A percentile compares a stretch with the other conserved stretches of the same genome.
Conservation (phyloP, 2,797 vertebrate genomes). For the Poeciliopsis turneri region DNA sequence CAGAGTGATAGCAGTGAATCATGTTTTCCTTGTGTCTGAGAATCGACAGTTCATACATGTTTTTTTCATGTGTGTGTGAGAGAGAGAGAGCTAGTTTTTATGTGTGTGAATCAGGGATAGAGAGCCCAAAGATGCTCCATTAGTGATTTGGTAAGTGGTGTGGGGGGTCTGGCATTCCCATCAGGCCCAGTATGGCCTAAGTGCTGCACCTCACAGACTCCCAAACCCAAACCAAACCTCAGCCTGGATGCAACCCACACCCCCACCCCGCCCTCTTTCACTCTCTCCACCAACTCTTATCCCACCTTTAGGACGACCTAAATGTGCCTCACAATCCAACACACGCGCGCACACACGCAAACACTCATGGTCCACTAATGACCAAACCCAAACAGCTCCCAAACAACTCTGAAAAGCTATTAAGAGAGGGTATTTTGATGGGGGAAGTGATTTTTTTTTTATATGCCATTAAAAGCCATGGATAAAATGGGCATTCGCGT, state of each 20-base stretch:
- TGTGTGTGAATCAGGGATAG: slow-evolving; percentile 13
- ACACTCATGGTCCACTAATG: slow-evolving; percentile 78
- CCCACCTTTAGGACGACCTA: slow-evolving; percentile 72
- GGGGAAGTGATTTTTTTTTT: slow-evolving; percentile 81
- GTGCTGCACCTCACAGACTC: slow-evolving; percentile 73
- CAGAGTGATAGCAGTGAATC: neutral
- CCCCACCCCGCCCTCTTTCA: slow-evolving; percentile 8
- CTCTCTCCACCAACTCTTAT: slow-evolving; percentile 43
- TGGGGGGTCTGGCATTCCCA: slow-evolving; percentile 71
- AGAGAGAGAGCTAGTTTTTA: neutral
- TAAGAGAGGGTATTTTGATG: slow-evolving; percentile 82
- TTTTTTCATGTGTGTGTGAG: slow-evolving; percentile 7
- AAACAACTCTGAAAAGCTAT: slow-evolving; percentile 84
- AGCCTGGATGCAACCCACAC: slow-evolving; percentile 45
- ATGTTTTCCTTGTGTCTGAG: neutral
- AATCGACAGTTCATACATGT: slow-evolving; percentile 1
- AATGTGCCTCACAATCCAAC: slow-evolving; percentile 79
- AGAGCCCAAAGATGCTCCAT: slow-evolving; percentile 75
- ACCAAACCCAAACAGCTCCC: slow-evolving; percentile 81
- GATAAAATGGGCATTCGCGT: slow-evolving; percentile 85
- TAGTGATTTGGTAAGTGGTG: slow-evolving; percentile 75
- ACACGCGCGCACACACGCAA: slow-evolving; percentile 56
- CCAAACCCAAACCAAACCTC: slow-evolving; percentile 62
- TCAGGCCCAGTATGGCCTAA: slow-evolving; percentile 69
- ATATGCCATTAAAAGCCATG: slow-evolving; percentile 84